These are phyloP conservation scores for Osmoderma eremita DNA, from an alignment of 2,888 invertebrate species.

Conservation along the genomic window DNA sequence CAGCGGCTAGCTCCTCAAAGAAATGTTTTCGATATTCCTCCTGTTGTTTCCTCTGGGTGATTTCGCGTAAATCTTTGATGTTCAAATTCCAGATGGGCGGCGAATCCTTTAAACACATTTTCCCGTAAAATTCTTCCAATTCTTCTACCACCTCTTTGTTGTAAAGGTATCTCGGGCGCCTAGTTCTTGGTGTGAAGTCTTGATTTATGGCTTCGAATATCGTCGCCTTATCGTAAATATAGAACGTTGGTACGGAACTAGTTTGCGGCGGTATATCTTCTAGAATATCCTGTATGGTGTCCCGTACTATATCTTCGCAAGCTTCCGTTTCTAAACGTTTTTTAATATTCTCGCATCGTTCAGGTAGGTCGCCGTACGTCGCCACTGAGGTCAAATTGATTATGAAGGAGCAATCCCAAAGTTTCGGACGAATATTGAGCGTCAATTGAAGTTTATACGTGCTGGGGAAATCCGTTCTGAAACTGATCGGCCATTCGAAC, in stretches of 20 bases:
- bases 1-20: conserved; percentile 28
- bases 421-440: conserved; percentile 42
- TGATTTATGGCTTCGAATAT: conserved; percentile 53
- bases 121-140: conserved; percentile 52
- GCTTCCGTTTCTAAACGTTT: conserved; percentile 47
- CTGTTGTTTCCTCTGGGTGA: conserved; percentile 50
- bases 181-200: conserved; percentile 42
- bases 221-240: conserved; percentile 49
- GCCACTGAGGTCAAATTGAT: conserved; percentile 39
- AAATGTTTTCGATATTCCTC: conserved; percentile 38
- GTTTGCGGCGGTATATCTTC: conserved; percentile 38
- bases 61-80: conserved; percentile 47
- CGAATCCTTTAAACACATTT: conserved; percentile 45
- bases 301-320: conserved; percentile 47
- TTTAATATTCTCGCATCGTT: conserved; percentile 42
- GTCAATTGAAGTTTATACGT: conserved; percentile 32
- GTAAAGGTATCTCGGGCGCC: conserved; percentile 52
- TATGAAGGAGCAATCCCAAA: conserved; percentile 29
- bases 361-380: conserved; percentile 16
- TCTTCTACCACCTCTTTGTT: conserved; percentile 50
- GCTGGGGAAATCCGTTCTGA: conserved; percentile 38
- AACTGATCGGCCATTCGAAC: conserved; percentile 43
- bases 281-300: conserved; percentile 47
- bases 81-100: conserved; percentile 52
- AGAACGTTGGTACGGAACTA: conserved; percentile 28